Evolutionary conservation across 2,888 invertebrate genomes (phyloP).

Genomic region (Idaea dimidiata): DNA sequence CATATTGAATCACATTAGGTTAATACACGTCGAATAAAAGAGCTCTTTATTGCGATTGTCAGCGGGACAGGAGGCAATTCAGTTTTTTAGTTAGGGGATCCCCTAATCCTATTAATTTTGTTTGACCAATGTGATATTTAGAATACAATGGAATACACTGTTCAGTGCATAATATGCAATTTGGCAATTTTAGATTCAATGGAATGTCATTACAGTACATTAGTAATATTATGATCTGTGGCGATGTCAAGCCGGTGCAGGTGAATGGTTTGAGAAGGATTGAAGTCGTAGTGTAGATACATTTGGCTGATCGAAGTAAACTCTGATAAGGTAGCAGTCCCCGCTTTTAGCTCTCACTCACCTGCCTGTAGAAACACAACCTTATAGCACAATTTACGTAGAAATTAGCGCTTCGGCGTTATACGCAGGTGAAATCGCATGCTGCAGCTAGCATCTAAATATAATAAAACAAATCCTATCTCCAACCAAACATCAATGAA

Average conservation of each 20-base stretch:
- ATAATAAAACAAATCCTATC: constrained; percentile 30
- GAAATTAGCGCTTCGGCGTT: no score
- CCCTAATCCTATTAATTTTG: constrained; percentile 16
- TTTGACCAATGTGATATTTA: constrained; percentile 15
- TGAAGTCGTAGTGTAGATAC: no score
- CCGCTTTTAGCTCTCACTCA: no score
- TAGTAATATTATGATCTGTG: no score
- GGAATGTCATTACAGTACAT: no score
- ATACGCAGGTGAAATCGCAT: no score
- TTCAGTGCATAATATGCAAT: background rate
- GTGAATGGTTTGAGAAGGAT: no score
- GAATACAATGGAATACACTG: background rate
- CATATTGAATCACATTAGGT: constrained; percentile 58
- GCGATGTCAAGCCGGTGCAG: no score
- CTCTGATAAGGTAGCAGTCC: no score
- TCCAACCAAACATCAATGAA: constrained; percentile 60
- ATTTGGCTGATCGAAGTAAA: no score
- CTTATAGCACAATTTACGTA: no score
- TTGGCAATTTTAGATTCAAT: background rate
- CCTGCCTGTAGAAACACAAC: no score
- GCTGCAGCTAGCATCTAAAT: background rate
- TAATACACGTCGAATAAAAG: constrained; percentile 58
- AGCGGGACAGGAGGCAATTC: constrained; percentile 37
- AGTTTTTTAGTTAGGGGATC: constrained; percentile 42
- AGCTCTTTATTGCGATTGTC: constrained; percentile 51